Percentiles rank a stretch among this genome's conserved stretches.
phyloP scores from a whole-genome alignment of 2,797 vertebrate species.

The Acanthurus tractus region DNA sequence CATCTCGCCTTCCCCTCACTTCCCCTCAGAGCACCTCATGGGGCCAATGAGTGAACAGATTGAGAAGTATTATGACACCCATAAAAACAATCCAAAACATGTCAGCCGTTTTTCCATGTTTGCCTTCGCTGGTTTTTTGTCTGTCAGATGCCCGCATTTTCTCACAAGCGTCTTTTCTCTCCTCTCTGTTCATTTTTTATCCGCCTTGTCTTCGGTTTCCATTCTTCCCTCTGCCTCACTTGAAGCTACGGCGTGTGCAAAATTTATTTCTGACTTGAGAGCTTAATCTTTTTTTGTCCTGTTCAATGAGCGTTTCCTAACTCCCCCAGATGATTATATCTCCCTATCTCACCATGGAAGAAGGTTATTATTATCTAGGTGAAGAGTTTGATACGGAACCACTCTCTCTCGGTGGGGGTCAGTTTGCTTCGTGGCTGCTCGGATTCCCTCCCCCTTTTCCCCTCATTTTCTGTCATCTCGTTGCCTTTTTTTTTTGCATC shows the following conservation, averaged over 20 bases:
- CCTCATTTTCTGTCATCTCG: neutral
- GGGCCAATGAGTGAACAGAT: slow-evolving; percentile 39
- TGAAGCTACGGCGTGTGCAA: slow-evolving; percentile 1
- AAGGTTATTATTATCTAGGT: slow-evolving; percentile 35
- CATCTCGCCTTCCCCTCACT: slow-evolving; percentile 10
- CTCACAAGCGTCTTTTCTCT: slow-evolving; percentile 15
- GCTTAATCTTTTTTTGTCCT: slow-evolving; percentile 22
- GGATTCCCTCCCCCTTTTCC: slow-evolving; percentile 7
- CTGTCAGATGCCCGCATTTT: slow-evolving; percentile 46
- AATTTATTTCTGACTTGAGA: slow-evolving; percentile 47
- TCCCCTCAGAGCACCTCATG: slow-evolving; percentile 34
- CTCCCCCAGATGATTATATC: slow-evolving; percentile 36
- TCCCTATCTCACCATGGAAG: slow-evolving; percentile 2
- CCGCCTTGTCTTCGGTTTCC: slow-evolving; percentile 19
- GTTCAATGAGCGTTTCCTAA: slow-evolving; percentile 42
- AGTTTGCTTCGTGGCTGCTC: slow-evolving; percentile 5
- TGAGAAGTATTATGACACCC: slow-evolving; percentile 35
- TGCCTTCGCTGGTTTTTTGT: slow-evolving; percentile 25
- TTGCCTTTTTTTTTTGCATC: neutral
- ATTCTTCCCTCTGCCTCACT: slow-evolving; percentile 26
- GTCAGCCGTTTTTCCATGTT: slow-evolving; percentile 28
- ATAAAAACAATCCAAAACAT: slow-evolving; percentile 18
- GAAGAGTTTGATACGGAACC: neutral
- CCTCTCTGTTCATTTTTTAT: slow-evolving; percentile 24
- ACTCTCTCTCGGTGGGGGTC: slow-evolving; percentile 33